These are phyloP conservation scores for Cataglyphis rosenhaueri DNA, from an alignment of 2,888 invertebrate genomes.

Conservation along the genomic window DNA sequence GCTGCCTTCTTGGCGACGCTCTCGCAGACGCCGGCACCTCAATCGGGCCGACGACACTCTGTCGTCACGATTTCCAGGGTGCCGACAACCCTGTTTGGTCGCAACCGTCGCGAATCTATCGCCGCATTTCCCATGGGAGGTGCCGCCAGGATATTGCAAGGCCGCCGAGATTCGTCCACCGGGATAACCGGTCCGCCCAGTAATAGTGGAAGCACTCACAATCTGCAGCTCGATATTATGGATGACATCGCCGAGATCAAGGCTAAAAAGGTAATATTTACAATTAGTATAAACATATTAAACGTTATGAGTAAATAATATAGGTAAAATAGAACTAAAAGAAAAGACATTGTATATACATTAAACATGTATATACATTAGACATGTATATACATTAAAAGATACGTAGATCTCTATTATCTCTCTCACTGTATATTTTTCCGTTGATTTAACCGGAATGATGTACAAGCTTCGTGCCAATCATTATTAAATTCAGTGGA, in stretches of 20 bases:
- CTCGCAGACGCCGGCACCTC: conserved; percentile 90
- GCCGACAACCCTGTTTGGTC: conserved; percentile 91
- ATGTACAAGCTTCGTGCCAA: neutral
- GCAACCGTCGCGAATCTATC: conserved; percentile 92
- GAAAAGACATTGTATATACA: neutral
- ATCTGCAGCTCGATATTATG: conserved; percentile 94
- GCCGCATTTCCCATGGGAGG: conserved; percentile 90
- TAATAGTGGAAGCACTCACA: conserved; percentile 93
- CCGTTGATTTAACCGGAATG: neutral
- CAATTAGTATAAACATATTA: neutral
- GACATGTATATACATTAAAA: neutral
- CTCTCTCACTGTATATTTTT: neutral
- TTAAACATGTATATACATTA: neutral
- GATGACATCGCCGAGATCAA: conserved; percentile 91
- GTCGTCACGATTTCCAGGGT: conserved; percentile 95
- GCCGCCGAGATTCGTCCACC: conserved; percentile 85
- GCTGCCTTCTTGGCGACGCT: conserved; percentile 94
- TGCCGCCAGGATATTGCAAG: conserved; percentile 85
- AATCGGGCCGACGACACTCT: conserved; percentile 92
- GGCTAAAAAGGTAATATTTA: conserved; percentile 88
- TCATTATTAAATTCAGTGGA: conserved; percentile 18
- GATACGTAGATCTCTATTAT: neutral
- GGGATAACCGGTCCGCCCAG: conserved; percentile 90
- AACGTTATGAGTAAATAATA: neutral
- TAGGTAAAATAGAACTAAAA: neutral